Evolutionary conservation across 2,888 invertebrate genomes (phyloP).

Genomic region (Cyclophora punctaria): DNA sequence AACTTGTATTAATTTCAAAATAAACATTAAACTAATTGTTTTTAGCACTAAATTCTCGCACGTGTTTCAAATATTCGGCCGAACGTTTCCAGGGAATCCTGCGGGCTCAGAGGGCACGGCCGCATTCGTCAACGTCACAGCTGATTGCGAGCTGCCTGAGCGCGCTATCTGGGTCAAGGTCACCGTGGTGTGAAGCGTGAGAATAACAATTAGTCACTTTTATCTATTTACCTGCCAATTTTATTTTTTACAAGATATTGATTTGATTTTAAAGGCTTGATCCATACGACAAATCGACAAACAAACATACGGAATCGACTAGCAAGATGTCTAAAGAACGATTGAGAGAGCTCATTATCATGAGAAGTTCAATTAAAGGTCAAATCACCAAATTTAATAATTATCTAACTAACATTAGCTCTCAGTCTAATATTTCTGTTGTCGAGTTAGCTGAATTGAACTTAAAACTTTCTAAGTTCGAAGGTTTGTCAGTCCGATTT

Average conservation of each 20-base stretch:
- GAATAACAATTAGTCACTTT: neutral
- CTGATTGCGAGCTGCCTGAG: too few relatives aligned
- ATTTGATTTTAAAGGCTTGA: neutral
- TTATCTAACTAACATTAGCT: constrained; percentile 1
- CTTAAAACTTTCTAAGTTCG: constrained; percentile 3
- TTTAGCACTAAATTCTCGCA: too few relatives aligned
- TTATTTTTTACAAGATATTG: neutral
- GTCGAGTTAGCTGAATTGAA: constrained; percentile 1
- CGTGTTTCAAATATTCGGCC: too few relatives aligned
- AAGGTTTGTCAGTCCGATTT: constrained; percentile 3
- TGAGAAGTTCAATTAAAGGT: constrained; percentile 2
- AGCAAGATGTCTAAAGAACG: too few relatives aligned
- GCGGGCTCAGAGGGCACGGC: too few relatives aligned
- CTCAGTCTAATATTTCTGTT: neutral
- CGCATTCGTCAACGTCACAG: too few relatives aligned
- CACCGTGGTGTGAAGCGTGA: neutral
- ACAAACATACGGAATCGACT: neutral
- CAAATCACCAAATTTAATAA: neutral
- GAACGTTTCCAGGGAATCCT: too few relatives aligned
- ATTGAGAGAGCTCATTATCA: neutral
- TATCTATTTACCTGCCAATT: neutral
- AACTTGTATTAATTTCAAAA: too few relatives aligned
- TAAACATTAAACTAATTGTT: too few relatives aligned
- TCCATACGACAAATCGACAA: neutral
- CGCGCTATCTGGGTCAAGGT: neutral